Conservation (phyloP, 2,888 invertebrate genomes). For the Ophioninae sp. region DNA sequence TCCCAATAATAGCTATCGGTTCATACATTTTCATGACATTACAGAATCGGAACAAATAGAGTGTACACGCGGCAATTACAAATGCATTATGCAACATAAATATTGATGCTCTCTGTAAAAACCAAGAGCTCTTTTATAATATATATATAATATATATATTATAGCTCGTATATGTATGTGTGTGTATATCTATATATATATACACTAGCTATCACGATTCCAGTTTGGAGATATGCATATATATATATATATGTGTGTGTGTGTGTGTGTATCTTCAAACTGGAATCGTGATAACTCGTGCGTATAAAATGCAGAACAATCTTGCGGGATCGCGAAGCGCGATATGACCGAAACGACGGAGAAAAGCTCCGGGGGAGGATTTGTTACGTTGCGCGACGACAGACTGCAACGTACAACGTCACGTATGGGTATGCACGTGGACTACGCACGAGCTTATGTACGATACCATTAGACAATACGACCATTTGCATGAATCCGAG, state of each 20-base stretch:
- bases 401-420: conserved; percentile 20
- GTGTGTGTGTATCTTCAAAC: conserved; percentile 8
- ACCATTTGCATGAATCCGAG: conserved; percentile 19
- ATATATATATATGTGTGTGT: background rate
- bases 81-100: conserved; percentile 81
- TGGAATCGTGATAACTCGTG: conserved; percentile 34
- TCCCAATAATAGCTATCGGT: conserved; percentile 79
- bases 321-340: conserved; percentile 57
- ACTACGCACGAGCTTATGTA: background rate
- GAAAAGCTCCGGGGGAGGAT: conserved; percentile 63
- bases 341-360: conserved; percentile 51
- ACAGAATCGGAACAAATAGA: conserved; percentile 81
- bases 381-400: conserved; percentile 56
- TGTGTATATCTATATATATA: conserved; percentile 43
- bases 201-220: conserved; percentile 36
- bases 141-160: conserved; percentile 1
- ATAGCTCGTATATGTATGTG: too few relatives aligned
- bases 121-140: conserved; percentile 69
- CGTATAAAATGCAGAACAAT: conserved; percentile 77
- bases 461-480: conserved; percentile 13
- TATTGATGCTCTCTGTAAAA: conserved; percentile 81
- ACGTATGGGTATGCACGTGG: conserved; percentile 24
- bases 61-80: conserved; percentile 80
- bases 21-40: conserved; percentile 81
- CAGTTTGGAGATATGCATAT: conserved; percentile 4